Percentiles rank a stretch among this genome's conserved stretches.
phyloP scores from a whole-genome alignment of 2,888 invertebrate genomes.

The Harpalus rufipes region DNA sequence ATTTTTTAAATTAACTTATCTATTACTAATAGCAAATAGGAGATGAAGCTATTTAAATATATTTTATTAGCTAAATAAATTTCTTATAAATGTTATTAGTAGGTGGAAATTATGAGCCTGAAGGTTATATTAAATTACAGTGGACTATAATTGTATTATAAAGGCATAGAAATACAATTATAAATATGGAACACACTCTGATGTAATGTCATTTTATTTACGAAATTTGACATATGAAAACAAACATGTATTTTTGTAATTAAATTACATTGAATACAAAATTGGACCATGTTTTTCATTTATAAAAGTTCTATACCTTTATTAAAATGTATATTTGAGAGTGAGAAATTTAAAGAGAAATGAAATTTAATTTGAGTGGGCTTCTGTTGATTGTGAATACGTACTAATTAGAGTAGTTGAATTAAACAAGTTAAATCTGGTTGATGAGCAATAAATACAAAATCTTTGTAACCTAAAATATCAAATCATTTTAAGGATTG shows the following conservation, averaged over 20 bases:
- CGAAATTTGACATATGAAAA: conserved; percentile 9
- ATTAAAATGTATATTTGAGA: conserved; percentile 15
- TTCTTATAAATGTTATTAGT: too few relatives aligned
- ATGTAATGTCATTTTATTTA: conserved; percentile 18
- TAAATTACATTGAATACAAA: conserved; percentile 26
- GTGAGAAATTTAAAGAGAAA: conserved; percentile 31
- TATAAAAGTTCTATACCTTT: conserved; percentile 15
- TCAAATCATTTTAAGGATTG: conserved; percentile 38
- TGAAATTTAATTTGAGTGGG: conserved; percentile 12
- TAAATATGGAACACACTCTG: conserved; percentile 1
- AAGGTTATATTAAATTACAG: conserved; percentile 15
- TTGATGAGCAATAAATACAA: conserved; percentile 17
- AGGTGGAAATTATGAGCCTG: too few relatives aligned
- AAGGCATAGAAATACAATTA: background rate
- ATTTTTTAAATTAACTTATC: too few relatives aligned
- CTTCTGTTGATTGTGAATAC: conserved; percentile 6
- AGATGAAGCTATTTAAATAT: too few relatives aligned
- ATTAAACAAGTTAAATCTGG: conserved; percentile 42
- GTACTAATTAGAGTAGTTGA: conserved; percentile 25
- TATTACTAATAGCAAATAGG: too few relatives aligned
- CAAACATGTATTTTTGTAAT: conserved; percentile 10
- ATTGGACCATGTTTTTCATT: conserved; percentile 3
- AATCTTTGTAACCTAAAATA: conserved; percentile 5
- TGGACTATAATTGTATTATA: background rate
- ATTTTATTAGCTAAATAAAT: too few relatives aligned